Conservation (phyloP, 2,797 vertebrate genomes). For the Sebastes steindachneri region DNA sequence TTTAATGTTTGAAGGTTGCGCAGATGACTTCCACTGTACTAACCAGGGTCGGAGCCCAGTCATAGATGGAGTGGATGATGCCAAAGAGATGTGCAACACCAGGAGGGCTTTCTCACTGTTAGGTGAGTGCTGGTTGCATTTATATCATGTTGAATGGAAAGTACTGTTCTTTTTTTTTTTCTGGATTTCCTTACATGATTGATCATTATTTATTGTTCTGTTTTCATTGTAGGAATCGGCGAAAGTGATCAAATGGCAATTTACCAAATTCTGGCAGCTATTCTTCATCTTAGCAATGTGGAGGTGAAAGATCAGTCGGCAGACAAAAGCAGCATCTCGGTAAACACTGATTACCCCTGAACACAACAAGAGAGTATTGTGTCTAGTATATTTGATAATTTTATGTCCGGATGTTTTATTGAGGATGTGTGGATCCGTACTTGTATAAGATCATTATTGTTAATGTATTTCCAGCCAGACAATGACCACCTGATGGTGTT, state of each 20-base stretch:
- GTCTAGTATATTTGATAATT: not conserved
- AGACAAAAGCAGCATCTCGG: conserved; percentile 88
- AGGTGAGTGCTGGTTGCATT: conserved; percentile 79
- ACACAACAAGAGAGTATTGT: not conserved
- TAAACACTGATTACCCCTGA: conserved; percentile 70
- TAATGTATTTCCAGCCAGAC: conserved; percentile 84
- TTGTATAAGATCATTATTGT: not conserved
- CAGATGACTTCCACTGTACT: conserved; percentile 90
- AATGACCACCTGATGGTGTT: conserved; percentile 88
- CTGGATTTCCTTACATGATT: not conserved
- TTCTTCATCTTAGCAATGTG: conserved; percentile 97
- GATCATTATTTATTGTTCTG: not conserved
- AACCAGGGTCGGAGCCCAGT: conserved; percentile 91
- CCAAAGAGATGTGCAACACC: conserved; percentile 90
- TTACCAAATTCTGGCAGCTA: conserved; percentile 92
- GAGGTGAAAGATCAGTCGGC: conserved; percentile 87
- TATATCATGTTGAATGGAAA: not conserved
- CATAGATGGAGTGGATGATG: conserved; percentile 92
- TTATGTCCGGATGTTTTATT: not conserved
- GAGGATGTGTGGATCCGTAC: not conserved
- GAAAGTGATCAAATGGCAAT: conserved; percentile 92
- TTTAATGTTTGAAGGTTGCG: conserved; percentile 81
- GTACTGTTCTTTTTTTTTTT: not conserved
- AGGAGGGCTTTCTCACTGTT: conserved; percentile 91
- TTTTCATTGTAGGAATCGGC: conserved; percentile 84